Evolutionary conservation across 2,797 vertebrate genomes (phyloP).

Genomic region (Botia kubotai): DNA sequence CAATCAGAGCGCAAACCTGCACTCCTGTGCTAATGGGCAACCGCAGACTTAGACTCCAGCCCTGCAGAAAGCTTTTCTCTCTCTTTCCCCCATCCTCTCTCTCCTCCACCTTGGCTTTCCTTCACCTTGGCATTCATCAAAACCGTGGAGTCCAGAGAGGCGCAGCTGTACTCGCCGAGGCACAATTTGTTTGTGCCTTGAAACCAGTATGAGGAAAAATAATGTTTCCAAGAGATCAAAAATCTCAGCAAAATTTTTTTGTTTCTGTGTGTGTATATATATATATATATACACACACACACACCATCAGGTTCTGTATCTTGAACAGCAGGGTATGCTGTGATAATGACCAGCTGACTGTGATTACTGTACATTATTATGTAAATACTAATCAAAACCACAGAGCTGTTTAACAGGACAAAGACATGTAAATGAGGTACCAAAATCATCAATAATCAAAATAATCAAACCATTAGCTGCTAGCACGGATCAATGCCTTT

Average conservation of each 20-base stretch:
- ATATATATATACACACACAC: not conserved
- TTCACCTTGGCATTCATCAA: constrained; percentile 29
- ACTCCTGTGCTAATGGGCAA: constrained; percentile 75
- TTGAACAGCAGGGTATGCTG: not conserved
- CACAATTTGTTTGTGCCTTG: constrained; percentile 13
- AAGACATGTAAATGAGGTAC: no score
- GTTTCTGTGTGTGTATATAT: not conserved
- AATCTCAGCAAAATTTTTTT: not conserved
- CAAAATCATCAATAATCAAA: no score
- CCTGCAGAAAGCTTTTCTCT: constrained; percentile 37
- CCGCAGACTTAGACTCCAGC: constrained; percentile 67
- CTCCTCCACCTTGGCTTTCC: constrained; percentile 2
- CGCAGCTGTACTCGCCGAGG: constrained; percentile 8
- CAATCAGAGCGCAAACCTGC: constrained; percentile 74
- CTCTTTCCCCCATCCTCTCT: not conserved
- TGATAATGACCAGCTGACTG: not conserved
- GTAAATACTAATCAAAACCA: no score
- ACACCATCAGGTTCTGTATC: not conserved
- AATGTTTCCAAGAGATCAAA: not conserved
- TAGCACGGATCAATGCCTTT: no score
- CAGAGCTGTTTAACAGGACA: no score
- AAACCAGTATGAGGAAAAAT: not conserved
- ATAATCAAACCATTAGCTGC: no score
- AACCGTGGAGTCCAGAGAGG: not conserved
- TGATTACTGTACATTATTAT: no score